These are phyloP conservation scores for Notechis scutatus DNA, from an alignment of 2,113 vertebrate genomes.

Conservation along the genomic window DNA sequence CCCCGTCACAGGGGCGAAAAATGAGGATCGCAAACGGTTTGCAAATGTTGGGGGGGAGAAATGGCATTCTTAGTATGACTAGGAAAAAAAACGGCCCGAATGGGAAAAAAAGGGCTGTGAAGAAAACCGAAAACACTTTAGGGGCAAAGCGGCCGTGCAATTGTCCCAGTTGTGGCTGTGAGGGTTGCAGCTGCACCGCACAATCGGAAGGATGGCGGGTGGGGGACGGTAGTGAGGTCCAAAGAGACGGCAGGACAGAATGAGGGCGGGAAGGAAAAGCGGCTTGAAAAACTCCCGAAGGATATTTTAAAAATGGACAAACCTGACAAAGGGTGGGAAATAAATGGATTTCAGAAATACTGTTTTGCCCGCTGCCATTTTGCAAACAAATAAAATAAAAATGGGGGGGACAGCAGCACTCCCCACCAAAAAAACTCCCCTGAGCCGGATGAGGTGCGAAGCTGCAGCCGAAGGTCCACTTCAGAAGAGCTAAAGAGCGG, in stretches of 20 bases:
- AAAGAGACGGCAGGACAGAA: neutral
- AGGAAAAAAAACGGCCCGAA: neutral
- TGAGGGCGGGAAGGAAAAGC: fast-evolving
- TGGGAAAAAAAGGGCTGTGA: no score
- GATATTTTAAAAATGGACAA: neutral
- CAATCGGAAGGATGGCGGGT: neutral
- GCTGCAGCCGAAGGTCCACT: no score
- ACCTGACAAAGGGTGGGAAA: neutral
- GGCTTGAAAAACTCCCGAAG: neutral
- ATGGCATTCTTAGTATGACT: no score
- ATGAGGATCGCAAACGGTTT: neutral
- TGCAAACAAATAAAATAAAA: no score
- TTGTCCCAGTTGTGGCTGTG: neutral
- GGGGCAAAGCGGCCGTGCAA: neutral
- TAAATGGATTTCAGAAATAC: no score
- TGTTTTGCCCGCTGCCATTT: no score
- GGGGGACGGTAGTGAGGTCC: no score
- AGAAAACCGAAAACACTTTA: neutral
- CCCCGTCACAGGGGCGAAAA: neutral
- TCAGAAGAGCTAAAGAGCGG: no score
- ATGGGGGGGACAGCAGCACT: no score
- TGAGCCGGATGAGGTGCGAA: no score
- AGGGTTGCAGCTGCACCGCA: neutral
- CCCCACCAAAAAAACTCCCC: no score
- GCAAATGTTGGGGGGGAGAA: neutral